Evolutionary conservation across 2,797 vertebrate genomes (phyloP).

Genomic region (Amblyraja radiata): DNA sequence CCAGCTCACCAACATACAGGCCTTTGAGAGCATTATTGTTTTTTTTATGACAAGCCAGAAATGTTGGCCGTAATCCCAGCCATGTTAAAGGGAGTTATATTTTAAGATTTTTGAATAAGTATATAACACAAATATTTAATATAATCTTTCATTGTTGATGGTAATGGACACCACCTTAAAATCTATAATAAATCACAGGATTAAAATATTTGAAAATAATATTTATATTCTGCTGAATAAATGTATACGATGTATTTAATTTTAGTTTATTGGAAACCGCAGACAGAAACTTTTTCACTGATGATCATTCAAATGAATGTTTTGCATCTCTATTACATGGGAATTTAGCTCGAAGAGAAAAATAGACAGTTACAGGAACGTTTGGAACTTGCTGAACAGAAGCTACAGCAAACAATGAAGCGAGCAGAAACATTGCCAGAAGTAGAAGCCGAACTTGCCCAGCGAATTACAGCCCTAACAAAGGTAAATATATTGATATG

Average conservation of each 20-base stretch:
- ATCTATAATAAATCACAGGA: not conserved
- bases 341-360: conserved; percentile 88
- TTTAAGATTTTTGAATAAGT: not conserved
- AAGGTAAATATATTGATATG: conserved; percentile 68
- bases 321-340: conserved; percentile 4
- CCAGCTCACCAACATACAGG: no score
- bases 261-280: not conserved
- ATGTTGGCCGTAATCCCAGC: not conserved
- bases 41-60: not conserved
- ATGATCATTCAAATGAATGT: not conserved
- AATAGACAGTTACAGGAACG: conserved; percentile 93
- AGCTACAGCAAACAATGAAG: conserved; percentile 96
- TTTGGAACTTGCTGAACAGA: conserved; percentile 93
- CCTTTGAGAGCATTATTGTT: not conserved
- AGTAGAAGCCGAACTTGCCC: conserved; percentile 93
- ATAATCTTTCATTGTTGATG: not conserved
- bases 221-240: not conserved
- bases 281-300: not conserved
- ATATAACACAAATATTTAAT: not conserved
- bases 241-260: not conserved
- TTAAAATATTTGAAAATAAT: not conserved
- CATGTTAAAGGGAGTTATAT: not conserved
- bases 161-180: not conserved
- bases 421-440: conserved; percentile 96
- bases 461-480: conserved; percentile 93